A percentile compares a stretch with the other conserved stretches of the same genome.
Evolutionary conservation across 1,140 invertebrate species (phyloP).

Genomic region (Drosophila repletoides): DNA sequence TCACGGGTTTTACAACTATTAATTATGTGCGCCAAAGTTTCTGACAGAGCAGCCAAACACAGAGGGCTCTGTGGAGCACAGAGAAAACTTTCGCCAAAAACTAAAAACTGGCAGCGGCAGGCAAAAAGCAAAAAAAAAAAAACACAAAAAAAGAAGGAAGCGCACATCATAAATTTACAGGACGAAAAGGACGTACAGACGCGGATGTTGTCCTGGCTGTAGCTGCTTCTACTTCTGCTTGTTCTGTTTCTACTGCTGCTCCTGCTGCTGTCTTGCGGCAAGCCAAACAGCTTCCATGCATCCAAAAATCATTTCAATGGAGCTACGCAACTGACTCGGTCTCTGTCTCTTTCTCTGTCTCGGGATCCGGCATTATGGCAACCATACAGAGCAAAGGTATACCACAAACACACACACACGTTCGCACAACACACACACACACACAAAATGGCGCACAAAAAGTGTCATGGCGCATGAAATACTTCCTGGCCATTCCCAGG

Average conservation of each 20-base stretch:
- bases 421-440: background rate
- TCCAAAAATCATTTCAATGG: conserved; percentile 78
- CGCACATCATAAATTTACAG: conserved; percentile 77
- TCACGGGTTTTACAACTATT: conserved; percentile 69
- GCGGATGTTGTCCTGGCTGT: conserved; percentile 50
- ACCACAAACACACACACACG: conserved; percentile 36
- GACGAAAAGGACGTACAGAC: conserved; percentile 65
- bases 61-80: conserved; percentile 14
- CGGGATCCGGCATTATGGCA: conserved; percentile 26
- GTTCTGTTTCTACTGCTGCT: background rate
- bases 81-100: conserved; percentile 51
- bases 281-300: conserved; percentile 77
- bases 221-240: conserved; percentile 22
- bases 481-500: conserved; percentile 63
- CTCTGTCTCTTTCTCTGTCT: conserved; percentile 25
- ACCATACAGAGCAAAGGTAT: conserved; percentile 53
- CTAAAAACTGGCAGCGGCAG: conserved; percentile 6
- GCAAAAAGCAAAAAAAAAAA: no score
- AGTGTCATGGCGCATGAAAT: conserved; percentile 80
- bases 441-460: conserved; percentile 77
- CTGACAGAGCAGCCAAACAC: conserved; percentile 78
- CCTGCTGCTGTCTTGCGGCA: conserved; percentile 60
- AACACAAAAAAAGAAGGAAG: conserved; percentile 57
- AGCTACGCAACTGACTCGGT: conserved; percentile 2
- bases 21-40: conserved; percentile 77